Evolutionary conservation across 30 jellyfish, hydroid and myxozoan species (phyloP).

Genomic region (Nemopilema nomurai): DNA sequence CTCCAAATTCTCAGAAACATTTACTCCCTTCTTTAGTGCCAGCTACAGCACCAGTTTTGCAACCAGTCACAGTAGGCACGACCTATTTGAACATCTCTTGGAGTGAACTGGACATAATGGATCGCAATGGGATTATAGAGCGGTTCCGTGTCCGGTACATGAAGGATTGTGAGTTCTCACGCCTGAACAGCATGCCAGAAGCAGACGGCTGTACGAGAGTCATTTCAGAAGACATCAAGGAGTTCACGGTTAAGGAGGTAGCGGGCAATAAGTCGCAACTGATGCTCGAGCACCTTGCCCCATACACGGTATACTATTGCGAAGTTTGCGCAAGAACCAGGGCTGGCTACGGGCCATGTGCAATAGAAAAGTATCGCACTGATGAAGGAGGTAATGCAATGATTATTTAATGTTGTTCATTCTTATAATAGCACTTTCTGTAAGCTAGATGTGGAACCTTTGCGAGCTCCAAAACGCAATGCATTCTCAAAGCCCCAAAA

Average conservation of each 20-base stretch:
- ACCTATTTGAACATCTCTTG: conserved; percentile 15
- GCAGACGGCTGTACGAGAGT: conserved; percentile 37
- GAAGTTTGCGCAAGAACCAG: conserved; percentile 48
- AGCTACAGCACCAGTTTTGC: conserved; percentile 27
- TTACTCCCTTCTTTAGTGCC: conserved; percentile 19
- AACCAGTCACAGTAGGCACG: neutral
- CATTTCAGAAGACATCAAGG: conserved; percentile 1
- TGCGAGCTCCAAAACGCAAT: no score
- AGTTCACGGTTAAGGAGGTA: neutral
- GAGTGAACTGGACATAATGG: conserved; percentile 33
- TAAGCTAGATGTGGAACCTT: no score
- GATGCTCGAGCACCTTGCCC: conserved; percentile 14
- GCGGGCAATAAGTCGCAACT: neutral
- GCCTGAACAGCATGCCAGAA: neutral
- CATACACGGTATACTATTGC: conserved; percentile 18
- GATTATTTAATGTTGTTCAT: no score
- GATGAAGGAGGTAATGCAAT: conserved; percentile 55
- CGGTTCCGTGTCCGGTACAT: conserved; percentile 23
- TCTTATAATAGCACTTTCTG: no score
- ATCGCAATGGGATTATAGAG: conserved; percentile 11
- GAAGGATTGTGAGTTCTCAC: conserved; percentile 26
- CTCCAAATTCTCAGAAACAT: no score
- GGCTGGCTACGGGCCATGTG: conserved; percentile 46
- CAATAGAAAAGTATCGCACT: conserved; percentile 9
- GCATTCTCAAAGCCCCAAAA: no score